Conservation (phyloP, 2,888 invertebrate genomes). For the Ypsolopha scabrella region DNA sequence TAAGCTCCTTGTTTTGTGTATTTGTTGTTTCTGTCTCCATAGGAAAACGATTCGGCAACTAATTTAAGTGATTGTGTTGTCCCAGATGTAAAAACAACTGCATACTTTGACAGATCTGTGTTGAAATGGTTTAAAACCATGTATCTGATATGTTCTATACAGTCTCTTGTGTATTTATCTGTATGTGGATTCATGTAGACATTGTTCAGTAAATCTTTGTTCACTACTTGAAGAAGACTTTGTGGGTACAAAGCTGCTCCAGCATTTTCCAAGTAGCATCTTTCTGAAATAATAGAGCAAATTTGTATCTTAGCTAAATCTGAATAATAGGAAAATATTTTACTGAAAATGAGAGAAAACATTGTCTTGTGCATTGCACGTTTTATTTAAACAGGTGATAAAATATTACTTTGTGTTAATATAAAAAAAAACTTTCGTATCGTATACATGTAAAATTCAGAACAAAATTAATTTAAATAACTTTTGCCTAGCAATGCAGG, state of each 20-base stretch:
- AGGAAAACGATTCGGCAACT: constrained; percentile 82
- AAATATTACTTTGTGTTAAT: too few relatives aligned
- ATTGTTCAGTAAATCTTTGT: constrained; percentile 75
- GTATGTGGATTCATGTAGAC: constrained; percentile 94
- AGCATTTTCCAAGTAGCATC: constrained; percentile 90
- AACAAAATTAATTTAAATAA: too few relatives aligned
- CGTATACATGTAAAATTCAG: too few relatives aligned
- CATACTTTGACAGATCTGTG: constrained; percentile 82
- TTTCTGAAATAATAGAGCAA: constrained; percentile 57
- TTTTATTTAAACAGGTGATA: too few relatives aligned
- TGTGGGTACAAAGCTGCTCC: constrained; percentile 87
- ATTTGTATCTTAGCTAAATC: too few relatives aligned
- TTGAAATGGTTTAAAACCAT: constrained; percentile 90
- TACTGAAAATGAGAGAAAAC: too few relatives aligned
- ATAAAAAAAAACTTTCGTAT: too few relatives aligned
- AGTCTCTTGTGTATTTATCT: constrained; percentile 84
- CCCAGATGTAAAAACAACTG: constrained; percentile 93
- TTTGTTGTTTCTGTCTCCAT: constrained; percentile 20
- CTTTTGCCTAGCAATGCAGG: too few relatives aligned
- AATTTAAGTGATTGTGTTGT: constrained; percentile 90
- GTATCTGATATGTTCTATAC: constrained; percentile 85
- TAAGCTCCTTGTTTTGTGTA: constrained; percentile 70
- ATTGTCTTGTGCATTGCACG: too few relatives aligned
- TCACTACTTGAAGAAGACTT: constrained; percentile 75
- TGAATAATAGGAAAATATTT: too few relatives aligned